phyloP scores from a whole-genome alignment of 2,113 vertebrate genomes.

The Tretioscincus oriximinensis region DNA sequence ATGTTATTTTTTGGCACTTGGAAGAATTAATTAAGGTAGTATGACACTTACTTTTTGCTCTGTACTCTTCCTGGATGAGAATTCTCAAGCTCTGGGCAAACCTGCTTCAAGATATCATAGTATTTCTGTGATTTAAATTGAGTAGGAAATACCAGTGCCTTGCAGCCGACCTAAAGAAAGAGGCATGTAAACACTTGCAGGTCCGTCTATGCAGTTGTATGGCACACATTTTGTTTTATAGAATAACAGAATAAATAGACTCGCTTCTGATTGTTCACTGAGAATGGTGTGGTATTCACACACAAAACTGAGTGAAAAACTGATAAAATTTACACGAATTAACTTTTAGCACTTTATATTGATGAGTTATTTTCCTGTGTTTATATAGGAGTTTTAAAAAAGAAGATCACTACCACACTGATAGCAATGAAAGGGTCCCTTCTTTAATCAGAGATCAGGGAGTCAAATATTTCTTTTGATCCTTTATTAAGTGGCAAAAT shows the following conservation, averaged over 20 bases:
- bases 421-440: too few relatives aligned
- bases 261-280: not conserved
- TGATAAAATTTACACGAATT: not conserved
- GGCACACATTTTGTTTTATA: too few relatives aligned
- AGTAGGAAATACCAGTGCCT: slow-evolving; percentile 84
- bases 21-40: slow-evolving; percentile 4
- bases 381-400: not conserved
- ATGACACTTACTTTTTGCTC: slow-evolving; percentile 81
- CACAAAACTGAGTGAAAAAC: too few relatives aligned
- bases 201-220: fast-evolving
- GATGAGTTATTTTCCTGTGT: not conserved
- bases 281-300: fast-evolving
- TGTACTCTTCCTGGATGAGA: slow-evolving; percentile 79
- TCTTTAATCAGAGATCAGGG: too few relatives aligned
- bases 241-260: not conserved
- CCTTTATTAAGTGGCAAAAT: too few relatives aligned
- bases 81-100: slow-evolving; percentile 87
- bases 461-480: too few relatives aligned
- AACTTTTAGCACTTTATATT: not conserved
- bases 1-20: not conserved
- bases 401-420: too few relatives aligned
- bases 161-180: slow-evolving; percentile 83
- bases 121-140: slow-evolving; percentile 88
- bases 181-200: slow-evolving; percentile 32
- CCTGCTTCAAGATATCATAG: slow-evolving; percentile 83